phyloP scores from a whole-genome alignment of 1,140 invertebrate species.

The Eriocheir sinensis region DNA sequence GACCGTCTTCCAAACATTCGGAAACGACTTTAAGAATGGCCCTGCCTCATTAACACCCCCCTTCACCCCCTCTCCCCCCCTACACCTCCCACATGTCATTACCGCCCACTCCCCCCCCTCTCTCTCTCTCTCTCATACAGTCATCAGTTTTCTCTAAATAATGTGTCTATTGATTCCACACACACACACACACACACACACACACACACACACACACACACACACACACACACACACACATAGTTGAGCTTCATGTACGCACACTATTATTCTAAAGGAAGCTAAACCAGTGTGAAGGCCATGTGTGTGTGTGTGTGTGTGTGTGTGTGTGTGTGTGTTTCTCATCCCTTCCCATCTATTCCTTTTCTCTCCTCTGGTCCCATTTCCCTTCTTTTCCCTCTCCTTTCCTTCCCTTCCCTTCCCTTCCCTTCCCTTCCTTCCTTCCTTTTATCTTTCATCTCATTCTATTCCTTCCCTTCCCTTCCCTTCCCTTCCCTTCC shows the following conservation, averaged over 20 bases:
- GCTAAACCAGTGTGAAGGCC: no score
- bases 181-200: conserved; percentile 50
- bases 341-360: no score
- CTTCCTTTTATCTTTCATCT: neutral
- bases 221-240: conserved; percentile 44
- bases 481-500: neutral
- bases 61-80: neutral
- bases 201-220: conserved; percentile 45
- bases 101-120: neutral
- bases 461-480: neutral
- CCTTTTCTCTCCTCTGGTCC: no score
- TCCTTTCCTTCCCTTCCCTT: neutral
- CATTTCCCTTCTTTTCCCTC: no score
- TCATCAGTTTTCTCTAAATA: neutral
- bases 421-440: neutral
- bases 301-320: no score
- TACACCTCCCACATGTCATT: neutral
- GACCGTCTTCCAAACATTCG: no score
- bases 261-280: no score
- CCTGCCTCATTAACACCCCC: no score
- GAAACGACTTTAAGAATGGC: no score
- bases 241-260: no score
- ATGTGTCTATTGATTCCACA: neutral
- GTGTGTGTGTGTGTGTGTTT: no score
- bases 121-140: neutral